A percentile compares a stretch with the other conserved stretches of the same genome.
Evolutionary conservation across 2,113 vertebrate species (phyloP).

Genomic region (Rhegmatorhina hoffmannsi): DNA sequence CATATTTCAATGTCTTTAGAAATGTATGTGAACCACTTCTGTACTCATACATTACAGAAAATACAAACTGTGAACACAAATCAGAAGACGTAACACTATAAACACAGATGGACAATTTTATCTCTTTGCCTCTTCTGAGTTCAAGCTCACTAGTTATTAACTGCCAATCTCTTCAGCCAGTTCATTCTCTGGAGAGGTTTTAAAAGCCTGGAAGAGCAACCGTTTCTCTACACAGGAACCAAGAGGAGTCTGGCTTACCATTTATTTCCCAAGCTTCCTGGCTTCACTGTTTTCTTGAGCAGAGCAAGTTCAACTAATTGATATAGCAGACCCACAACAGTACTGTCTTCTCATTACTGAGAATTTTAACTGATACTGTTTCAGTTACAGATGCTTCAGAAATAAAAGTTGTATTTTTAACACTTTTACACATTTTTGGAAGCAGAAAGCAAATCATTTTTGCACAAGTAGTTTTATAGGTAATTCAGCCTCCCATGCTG

Average conservation of each 20-base stretch:
- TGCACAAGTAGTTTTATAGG: background rate
- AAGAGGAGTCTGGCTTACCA: background rate
- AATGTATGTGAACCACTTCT: background rate
- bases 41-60: background rate
- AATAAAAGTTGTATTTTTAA: background rate
- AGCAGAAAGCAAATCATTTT: background rate
- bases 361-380: background rate
- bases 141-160: background rate
- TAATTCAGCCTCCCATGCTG: constrained; percentile 8
- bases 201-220: background rate
- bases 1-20: background rate
- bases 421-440: constrained; percentile 28
- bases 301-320: background rate
- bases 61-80: background rate
- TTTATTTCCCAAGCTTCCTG: background rate
- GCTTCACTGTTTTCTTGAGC: background rate
- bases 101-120: background rate
- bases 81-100: background rate
- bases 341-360: background rate
- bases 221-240: background rate
- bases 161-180: background rate
- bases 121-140: background rate
- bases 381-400: background rate
- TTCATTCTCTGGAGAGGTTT: background rate
- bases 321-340: background rate